A percentile compares a stretch with the other conserved stretches of the same genome.
Evolutionary conservation across 2,888 invertebrate species (phyloP).

Genomic region (Agrotis clavis): DNA sequence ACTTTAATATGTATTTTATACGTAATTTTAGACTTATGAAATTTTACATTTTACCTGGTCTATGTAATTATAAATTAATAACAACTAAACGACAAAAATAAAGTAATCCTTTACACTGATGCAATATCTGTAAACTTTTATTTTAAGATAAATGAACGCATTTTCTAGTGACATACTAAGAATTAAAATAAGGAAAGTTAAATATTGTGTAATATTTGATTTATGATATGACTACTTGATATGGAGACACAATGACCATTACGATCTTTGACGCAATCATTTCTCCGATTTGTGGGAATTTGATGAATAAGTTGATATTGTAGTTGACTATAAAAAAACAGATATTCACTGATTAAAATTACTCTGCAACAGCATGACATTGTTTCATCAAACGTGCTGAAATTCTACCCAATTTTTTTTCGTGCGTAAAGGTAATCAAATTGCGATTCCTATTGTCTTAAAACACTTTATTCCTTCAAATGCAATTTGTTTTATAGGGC

Average conservation of each 20-base stretch:
- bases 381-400: too few species aligned
- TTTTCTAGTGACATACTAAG: constrained; percentile 33
- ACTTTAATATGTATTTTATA: constrained; percentile 62
- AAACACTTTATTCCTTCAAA: too few species aligned
- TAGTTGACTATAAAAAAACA: too few species aligned
- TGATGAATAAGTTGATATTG: not conserved
- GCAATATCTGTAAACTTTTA: constrained; percentile 6
- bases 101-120: constrained; percentile 20
- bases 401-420: too few species aligned
- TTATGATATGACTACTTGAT: constrained; percentile 43
- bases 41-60: constrained; percentile 26
- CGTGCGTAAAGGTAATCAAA: too few species aligned
- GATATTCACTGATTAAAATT: too few species aligned
- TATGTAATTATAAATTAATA: constrained; percentile 29
- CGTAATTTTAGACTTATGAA: constrained; percentile 51
- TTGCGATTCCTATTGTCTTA: too few species aligned
- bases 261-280: not conserved
- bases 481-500: too few species aligned
- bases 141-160: constrained; percentile 20
- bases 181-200: constrained; percentile 18
- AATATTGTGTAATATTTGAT: constrained; percentile 24
- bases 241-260: not conserved
- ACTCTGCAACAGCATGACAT: too few species aligned
- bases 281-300: not conserved
- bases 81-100: constrained; percentile 28